Evolutionary conservation across 2,888 invertebrate species (phyloP), one percentile per base, ranked within the genome.

Genomic region (Hypolimnas misippus): DNA sequence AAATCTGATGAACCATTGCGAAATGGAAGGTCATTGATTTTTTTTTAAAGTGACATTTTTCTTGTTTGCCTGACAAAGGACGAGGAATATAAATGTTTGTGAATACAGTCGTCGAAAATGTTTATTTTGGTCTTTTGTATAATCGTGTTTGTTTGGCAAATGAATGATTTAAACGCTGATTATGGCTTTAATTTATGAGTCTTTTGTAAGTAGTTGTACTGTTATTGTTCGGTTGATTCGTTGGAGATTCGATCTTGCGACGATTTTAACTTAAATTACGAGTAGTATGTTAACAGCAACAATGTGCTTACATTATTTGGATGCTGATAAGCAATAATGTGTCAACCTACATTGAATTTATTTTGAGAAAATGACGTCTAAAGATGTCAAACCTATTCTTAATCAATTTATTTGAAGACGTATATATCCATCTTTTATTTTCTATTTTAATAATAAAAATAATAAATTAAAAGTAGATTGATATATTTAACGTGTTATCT

Each of bases 1-100:
- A 86, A 81, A 82, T 83, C 78, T 82, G 81, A 86, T 86, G 85
- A 84, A 76, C 79, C 78, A 84, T 83, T 81, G 85, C 83, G 70
- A 76, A 82, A 78, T 81, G 82, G 76, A 82, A 79, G 78, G 76
- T 75, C 77, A 77, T 71, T 63, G 68, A 63, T 77, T 79, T 78
- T 77, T 74, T 73, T 71, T 68, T 62, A 60, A 42, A 63, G 70
- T 68, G 79, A 79, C 80, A 82, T 85, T 83, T 83, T 84, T 84
- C 82, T 83, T 77, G 76, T 86, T 82, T 85, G 80, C 67, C 74
- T 79, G 83, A 84, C 86, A 86, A 87, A 85, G 80, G 78, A 81
- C 78, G 71, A 60, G 76, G 78, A 78, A 78, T 80, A 79, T 83
- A 82, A 80, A 78, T 81, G 81, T 83, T 81, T 82, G 81, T 76